Conservation (phyloP, 2,113 vertebrate species). For the Nothoprocta perdicaria region DNA sequence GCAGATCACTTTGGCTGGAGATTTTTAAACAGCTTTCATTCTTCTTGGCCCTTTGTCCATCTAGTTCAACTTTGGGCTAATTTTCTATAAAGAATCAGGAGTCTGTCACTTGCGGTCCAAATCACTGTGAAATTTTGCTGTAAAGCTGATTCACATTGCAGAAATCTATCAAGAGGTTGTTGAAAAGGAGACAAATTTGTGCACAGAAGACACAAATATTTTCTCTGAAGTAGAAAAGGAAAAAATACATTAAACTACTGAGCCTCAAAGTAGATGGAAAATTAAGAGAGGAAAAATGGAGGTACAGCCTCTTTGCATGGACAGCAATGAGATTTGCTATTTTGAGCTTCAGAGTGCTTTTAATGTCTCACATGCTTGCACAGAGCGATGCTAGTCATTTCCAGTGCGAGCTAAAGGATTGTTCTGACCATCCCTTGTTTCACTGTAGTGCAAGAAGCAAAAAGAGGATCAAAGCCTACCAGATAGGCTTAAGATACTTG, state of each 20-base stretch:
- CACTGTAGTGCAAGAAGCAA: background rate
- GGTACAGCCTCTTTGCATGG: background rate
- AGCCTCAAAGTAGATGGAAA: background rate
- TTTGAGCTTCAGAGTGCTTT: background rate
- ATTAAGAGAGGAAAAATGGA: background rate
- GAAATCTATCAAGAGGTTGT: background rate
- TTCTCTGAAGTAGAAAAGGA: background rate
- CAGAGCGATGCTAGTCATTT: background rate
- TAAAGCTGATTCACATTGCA: conserved; percentile 16
- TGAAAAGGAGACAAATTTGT: background rate
- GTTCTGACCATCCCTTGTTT: background rate
- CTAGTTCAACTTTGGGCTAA: conserved; percentile 1
- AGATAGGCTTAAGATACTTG: background rate
- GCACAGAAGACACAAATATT: background rate
- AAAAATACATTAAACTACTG: background rate
- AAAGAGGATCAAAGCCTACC: background rate
- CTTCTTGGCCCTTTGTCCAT: background rate
- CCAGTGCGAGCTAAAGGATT: background rate
- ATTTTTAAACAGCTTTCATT: conserved; percentile 8
- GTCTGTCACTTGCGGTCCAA: conserved; percentile 7
- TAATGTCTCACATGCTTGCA: background rate
- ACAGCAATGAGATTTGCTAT: too few relatives aligned
- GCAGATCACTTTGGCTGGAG: background rate
- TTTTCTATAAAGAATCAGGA: background rate
- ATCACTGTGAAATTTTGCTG: conserved; percentile 19